Base-by-base conservation (phyloP, 2,113 vertebrate species). In the Psilopogon haemacephalus region DNA sequence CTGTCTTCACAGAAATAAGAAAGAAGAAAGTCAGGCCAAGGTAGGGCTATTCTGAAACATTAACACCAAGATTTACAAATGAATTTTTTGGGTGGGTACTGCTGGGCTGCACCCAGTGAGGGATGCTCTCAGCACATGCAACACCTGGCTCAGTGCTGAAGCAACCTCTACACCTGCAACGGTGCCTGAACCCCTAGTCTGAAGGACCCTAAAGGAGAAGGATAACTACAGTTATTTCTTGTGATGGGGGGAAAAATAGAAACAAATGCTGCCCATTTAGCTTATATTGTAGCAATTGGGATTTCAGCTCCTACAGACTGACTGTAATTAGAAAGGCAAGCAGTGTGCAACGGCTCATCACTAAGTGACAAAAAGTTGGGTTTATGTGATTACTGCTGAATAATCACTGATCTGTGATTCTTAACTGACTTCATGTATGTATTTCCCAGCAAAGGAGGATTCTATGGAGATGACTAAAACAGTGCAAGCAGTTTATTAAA, bases 291-390 rank as follows among this genome's bases (percentile, higher is more conserved):
- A 92, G 68, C 58, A 86, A 92, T 40, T 48, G 81, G 75, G 48
- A 93, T 86, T 88, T 95, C n/a, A 90, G 85, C 77, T 92, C 95
- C 86, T 95, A 88, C 16, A 58, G 92, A 93, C 62, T 85, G 71
- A 48, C 84, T 92, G 60, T 85, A 93, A 97, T 95, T 95, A 97
- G 92, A 97, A 92, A 96, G 62, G 54, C 76, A 97, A 82, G 72
- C 44, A 65, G 71, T 94, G 71, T 89, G 58, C 30, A 42, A 72
- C 50, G 33, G 33, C 94, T 91, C 74, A 93, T 92, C 46, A 16
- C 82, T 90, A 92, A 94, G 93, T 54, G 35, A 89, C 81, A 94
- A 91, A 92, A 96, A 95, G 68, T 93, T 96, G 68, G 8, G 91
- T 96, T 95, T 84, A 93, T 72, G 73, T 55, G 82, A 95, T 71